Base-by-base conservation (phyloP, 2,797 vertebrate genomes). In the Ciconia nigra region DNA sequence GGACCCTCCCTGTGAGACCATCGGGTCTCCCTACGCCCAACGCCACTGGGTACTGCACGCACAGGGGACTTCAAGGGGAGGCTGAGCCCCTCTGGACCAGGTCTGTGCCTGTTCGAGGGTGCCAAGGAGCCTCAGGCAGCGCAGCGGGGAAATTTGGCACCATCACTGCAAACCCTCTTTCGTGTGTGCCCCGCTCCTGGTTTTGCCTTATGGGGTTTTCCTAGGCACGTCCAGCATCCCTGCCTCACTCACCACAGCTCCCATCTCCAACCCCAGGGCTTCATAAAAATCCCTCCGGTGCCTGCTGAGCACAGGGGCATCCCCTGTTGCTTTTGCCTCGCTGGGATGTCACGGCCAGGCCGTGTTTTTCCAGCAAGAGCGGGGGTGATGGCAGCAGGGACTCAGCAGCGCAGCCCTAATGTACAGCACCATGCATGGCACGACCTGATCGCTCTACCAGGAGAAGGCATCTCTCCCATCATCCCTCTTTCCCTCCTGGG, bases 271-370 rank as follows among this genome's bases (percentile, higher is more conserved):
- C 11, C 25, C 46, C 33, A 57, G 42, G 62, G 11, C 24, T 15
- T 7, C 3, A 46, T 1, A 26, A 41, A 81, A 89, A 3, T 10
- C 52, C 14, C n/a, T 42, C 52, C 49, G 13, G 3, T 26, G 33
- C 55, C 52, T 3, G 13, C 37, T 1, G 1, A 63, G 49, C 22
- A 11, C 1, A 0, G 1, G 42, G 42, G 15, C 35, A 77, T 26
- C 59, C 51, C 15, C 37, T 8, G 4, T 10, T 3, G 1, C 14
- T 42, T 21, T 24, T 39, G 58, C 20, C 39, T 44, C 39, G 42
- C 42, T 1, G 2, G 72, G 59, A 11, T 35, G 9, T 33, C 65
- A 7, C 4, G 2, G 26, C 57, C 22, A 4, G 31, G 28, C 31
- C 67, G 31, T 41, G 44, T 29, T 59, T 31, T 29, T 31, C 67